Conservation (phyloP, 2,113 vertebrate genomes). For the Ciconia maguari region DNA sequence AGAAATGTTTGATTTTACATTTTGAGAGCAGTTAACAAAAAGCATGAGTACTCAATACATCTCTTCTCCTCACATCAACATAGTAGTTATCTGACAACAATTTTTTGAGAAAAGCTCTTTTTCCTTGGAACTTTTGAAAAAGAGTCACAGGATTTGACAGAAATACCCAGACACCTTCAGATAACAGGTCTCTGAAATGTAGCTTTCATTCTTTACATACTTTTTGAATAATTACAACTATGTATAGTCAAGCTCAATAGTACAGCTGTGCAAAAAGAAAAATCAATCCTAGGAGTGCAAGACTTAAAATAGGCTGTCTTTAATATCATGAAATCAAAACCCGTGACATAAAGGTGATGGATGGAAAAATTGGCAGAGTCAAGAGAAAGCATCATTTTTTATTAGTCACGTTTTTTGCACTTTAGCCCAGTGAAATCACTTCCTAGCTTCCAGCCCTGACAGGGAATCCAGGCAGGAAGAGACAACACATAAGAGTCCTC, state of each 20-base stretch:
- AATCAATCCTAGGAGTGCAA: background rate
- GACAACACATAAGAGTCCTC: rapidly evolving
- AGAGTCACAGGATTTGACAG: background rate
- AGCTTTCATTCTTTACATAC: background rate
- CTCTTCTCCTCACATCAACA: background rate
- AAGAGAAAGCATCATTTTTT: background rate
- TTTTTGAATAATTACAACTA: background rate
- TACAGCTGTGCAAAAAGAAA: background rate
- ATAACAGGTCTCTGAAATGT: background rate
- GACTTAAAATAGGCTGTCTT: background rate
- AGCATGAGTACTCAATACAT: background rate
- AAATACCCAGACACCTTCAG: background rate
- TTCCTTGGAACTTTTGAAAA: background rate
- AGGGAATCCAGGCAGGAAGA: background rate
- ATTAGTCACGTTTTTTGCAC: background rate
- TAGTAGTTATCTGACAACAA: background rate
- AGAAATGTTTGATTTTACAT: background rate
- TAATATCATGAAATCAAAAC: background rate
- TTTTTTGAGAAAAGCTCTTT: background rate
- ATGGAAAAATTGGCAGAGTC: background rate
- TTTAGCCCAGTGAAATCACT: background rate
- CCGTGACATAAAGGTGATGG: background rate
- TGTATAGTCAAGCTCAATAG: background rate
- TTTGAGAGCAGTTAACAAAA: background rate
- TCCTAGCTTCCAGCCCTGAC: background rate